phyloP scores from a whole-genome alignment of 1,140 invertebrate genomes.

The Sinonovacula constricta region DNA sequence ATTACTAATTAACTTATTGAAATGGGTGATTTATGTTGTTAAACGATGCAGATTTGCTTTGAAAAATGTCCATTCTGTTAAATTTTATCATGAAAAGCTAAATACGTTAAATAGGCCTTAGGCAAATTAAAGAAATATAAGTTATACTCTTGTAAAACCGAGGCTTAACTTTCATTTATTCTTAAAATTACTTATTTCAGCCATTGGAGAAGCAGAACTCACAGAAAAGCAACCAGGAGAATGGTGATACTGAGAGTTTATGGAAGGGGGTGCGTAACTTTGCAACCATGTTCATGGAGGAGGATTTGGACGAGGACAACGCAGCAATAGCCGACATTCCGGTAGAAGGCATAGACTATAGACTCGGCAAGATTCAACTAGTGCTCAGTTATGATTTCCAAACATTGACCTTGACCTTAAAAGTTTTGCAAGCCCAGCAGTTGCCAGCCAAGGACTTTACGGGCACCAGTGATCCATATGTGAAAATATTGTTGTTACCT shows the following conservation, averaged over 20 bases:
- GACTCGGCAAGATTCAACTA: conserved; percentile 87
- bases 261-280: conserved; percentile 67
- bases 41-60: no score
- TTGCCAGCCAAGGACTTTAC: conserved; percentile 96
- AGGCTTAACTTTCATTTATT: no score
- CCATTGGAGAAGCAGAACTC: conserved; percentile 52
- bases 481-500: conserved; percentile 91
- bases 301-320: conserved; percentile 62
- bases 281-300: conserved; percentile 74
- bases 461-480: conserved; percentile 87
- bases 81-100: no score
- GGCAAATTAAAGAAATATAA: no score
- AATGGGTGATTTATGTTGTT: no score
- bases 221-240: conserved; percentile 36
- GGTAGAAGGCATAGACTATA: conserved; percentile 73
- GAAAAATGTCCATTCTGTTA: no score
- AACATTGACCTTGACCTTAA: conserved; percentile 93
- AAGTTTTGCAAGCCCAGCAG: conserved; percentile 87
- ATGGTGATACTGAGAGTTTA: conserved; percentile 56
- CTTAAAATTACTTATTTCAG: conserved; percentile 46
- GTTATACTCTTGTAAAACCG: no score
- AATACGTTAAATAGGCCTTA: no score
- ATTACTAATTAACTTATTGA: no score
- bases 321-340: conserved; percentile 53
- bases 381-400: conserved; percentile 97